Evolutionary conservation across 2,113 vertebrate genomes (phyloP), one percentile per base, ranked within the genome.

Genomic region (Dendropsophus ebraccatus): DNA sequence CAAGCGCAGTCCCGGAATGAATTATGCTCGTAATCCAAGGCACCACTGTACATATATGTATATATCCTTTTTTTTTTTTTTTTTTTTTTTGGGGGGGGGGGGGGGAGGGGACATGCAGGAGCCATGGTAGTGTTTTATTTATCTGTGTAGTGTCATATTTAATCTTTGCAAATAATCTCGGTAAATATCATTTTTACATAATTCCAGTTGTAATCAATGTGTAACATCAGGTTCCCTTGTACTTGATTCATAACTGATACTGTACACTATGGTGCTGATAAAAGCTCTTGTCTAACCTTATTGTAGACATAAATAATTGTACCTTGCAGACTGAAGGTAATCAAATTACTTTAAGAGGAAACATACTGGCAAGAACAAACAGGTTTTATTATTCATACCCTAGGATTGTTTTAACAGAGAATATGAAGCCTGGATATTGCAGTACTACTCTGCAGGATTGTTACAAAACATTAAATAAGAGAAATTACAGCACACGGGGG

Each of bases 291-390:
- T 56, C 76, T 78, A 78, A 78, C 58, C 47, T 78, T 32, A 78
- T 78, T 78, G 52, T 32, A 78, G 28, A 17, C 30, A 78, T 78
- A 50, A 78, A 78, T 78, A 78, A 78, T 78, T 79, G 75, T 58
- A 58, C 21, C 76, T 79, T 79, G 52, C 32, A 79, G 76, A n/a
- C 76, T 79, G 76, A 79, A 58, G 76, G 52, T 79, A 79, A 79
- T 79, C 52, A 79, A 79, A 79, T 79, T 58, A 79, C 76, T 56
- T 78, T 78, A 21, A 58, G 56, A 58, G 54, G 30, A 79, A 37
- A 41, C 76, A 79, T 60, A 54, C 56, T 58, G 16, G 30, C 52
- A 79, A 19, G 60, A 58, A 79, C 50, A 79, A 79, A 58, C 52
- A 58, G 52, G 32, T 23, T 17, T 60, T 80, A 60, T 56, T 60